Evolutionary conservation across 2,797 vertebrate genomes (phyloP), one percentile per base, ranked within the genome.

Genomic region (Gouania willdenowi): DNA sequence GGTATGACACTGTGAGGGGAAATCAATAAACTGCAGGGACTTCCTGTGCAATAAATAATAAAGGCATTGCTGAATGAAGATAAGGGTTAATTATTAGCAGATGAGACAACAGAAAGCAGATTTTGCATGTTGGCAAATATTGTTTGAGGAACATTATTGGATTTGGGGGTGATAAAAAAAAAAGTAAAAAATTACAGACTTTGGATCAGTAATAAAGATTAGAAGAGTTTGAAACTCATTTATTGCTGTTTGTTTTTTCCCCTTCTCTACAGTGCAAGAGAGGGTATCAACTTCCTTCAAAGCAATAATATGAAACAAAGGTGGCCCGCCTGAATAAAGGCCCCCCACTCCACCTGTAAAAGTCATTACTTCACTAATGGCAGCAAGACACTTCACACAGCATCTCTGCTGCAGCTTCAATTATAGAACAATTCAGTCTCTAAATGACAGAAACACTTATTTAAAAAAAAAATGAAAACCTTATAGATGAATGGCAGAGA

Each of bases 291-390:
- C 40, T 11, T 18, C 8, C 27, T 28, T 34, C 21, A 26, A 27
- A 56, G 15, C 7, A 0, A 39, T 41, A 42, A 22, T 21, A 26
- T 38, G 35, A 6, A 26, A 11, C 25, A 24, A 40, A 11, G 1
- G 18, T 13, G 26, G 8, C 21, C 22, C 19, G 20, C 19, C 4
- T 8, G 5, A 20, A 13, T 26, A 37, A 1, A 6, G 22, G 45
- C 40, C 35, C 36, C 26, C 34, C 20, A 6, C 56, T 46, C 34
- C 46, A 48, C 50, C 58, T 39, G 37, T 25, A 27, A 34, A 69
- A 59, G 51, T 78, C 49, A 71, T 75, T 56, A 46, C 37, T 49
- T 12, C 0, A 25, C 40, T 65, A 54, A 63, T 54, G 46, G 60
- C 49, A 26, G 23, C 25, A 13, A 30, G 42, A 25, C 30, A 45